These are phyloP conservation scores for Odontocolon sp. DNA, from an alignment of 2,888 invertebrate species.

Conservation along the genomic window DNA sequence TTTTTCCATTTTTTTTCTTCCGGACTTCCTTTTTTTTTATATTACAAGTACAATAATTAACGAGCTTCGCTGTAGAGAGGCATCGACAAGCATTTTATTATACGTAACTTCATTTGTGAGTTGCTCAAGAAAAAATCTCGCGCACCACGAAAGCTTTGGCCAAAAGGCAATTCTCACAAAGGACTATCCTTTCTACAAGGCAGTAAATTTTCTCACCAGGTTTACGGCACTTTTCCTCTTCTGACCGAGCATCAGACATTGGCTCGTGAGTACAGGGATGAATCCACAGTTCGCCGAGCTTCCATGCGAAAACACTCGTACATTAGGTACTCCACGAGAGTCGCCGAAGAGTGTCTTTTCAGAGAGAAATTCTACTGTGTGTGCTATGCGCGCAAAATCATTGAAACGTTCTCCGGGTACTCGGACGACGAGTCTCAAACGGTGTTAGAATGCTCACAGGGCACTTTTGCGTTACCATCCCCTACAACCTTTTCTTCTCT, in stretches of 20 bases:
- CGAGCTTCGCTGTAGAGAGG: background rate
- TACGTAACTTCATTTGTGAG: conserved; percentile 3
- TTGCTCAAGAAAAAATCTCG: background rate
- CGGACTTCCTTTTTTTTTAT: background rate
- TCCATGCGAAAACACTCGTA: conserved; percentile 69
- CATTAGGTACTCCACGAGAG: conserved; percentile 64
- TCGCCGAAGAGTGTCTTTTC: conserved; percentile 46
- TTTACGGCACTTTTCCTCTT: conserved; percentile 25
- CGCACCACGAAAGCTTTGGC: background rate
- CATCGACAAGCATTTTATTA: conserved; percentile 25
- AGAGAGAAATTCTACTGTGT: conserved; percentile 48
- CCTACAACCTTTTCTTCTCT: conserved; percentile 32
- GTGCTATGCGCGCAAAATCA: conserved; percentile 47
- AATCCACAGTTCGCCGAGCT: conserved; percentile 60
- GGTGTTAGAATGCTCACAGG: conserved; percentile 59
- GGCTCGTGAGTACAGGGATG: conserved; percentile 43
- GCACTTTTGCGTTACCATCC: conserved; percentile 51
- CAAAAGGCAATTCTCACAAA: background rate
- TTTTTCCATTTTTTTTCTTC: background rate
- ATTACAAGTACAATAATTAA: conserved; percentile 42
- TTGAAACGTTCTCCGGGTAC: conserved; percentile 42
- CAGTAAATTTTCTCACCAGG: conserved; percentile 51
- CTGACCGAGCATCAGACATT: conserved; percentile 40
- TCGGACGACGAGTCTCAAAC: conserved; percentile 54
- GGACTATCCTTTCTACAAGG: conserved; percentile 45